Evolutionary conservation across 1,140 invertebrate genomes (phyloP).

Genomic region (Drosophila virilis): DNA sequence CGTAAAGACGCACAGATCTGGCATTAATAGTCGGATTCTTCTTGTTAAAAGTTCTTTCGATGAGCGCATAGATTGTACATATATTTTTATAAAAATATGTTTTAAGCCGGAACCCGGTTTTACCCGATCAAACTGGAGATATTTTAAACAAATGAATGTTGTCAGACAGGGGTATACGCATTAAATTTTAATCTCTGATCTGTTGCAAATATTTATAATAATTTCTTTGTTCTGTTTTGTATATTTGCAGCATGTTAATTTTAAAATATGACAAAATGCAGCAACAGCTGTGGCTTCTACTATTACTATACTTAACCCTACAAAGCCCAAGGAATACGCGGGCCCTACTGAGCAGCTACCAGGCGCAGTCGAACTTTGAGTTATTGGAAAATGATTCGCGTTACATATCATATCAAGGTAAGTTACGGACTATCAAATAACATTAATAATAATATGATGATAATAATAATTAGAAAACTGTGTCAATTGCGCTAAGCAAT

Average conservation of each 20-base stretch:
- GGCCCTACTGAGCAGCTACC: conserved; percentile 38
- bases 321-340: conserved; percentile 24
- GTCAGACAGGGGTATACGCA: background rate
- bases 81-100: background rate
- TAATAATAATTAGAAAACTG: conserved; percentile 39
- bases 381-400: conserved; percentile 82
- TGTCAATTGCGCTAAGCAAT: conserved; percentile 75
- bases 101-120: conserved; percentile 10
- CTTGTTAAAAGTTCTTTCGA: too few species aligned
- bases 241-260: conserved; percentile 74
- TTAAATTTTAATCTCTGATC: conserved; percentile 27
- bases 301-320: conserved; percentile 49
- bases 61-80: background rate
- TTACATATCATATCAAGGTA: conserved; percentile 85
- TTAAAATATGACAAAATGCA: conserved; percentile 73
- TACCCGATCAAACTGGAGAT: conserved; percentile 15
- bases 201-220: conserved; percentile 4
- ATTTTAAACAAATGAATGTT: background rate
- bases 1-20: too few species aligned
- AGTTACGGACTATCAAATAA: conserved; percentile 66
- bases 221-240: conserved; percentile 8
- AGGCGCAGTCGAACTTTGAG: conserved; percentile 61
- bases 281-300: conserved; percentile 43
- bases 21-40: too few species aligned
- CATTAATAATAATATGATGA: too few species aligned